phyloP scores from a whole-genome alignment of 2,888 invertebrate species.

The Himalopsyche anomala region DNA sequence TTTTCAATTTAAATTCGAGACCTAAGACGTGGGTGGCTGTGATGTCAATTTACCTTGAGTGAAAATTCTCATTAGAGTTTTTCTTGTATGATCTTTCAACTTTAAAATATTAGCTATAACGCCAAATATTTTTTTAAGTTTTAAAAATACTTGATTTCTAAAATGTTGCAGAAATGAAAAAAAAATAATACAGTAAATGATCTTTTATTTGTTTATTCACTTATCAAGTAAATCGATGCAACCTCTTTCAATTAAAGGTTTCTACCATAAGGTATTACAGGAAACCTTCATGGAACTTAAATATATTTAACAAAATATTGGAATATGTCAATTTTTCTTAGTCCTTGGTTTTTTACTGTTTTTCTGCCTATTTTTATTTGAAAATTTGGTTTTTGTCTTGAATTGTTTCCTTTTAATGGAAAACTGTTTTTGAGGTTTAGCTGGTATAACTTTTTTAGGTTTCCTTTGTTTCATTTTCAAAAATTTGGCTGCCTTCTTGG shows the following conservation, averaged over 20 bases:
- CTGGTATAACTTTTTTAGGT: conserved; percentile 67
- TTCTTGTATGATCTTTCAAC: no score
- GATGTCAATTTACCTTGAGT: no score
- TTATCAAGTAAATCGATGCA: not conserved
- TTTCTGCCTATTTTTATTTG: conserved; percentile 55
- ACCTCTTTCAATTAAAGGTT: not conserved
- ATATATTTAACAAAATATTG: not conserved
- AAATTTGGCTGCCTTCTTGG: conserved; percentile 66
- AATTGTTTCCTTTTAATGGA: conserved; percentile 75
- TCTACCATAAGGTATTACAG: not conserved
- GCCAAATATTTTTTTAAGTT: no score
- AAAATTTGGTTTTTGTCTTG: conserved; percentile 66
- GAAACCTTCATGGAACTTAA: not conserved
- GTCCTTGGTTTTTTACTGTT: conserved; percentile 50
- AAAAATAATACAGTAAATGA: no score
- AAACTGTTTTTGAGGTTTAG: conserved; percentile 70
- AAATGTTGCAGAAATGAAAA: no score
- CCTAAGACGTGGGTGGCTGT: no score
- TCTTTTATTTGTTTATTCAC: no score
- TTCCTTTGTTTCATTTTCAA: conserved; percentile 67
- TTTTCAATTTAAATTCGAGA: no score
- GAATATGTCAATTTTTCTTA: conserved; percentile 41
- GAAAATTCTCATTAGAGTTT: no score
- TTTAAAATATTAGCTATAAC: no score
- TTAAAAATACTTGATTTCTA: no score